Evolutionary conservation across 2,113 vertebrate species (phyloP), one percentile per base, ranked within the genome.

Genomic region (Potamarius usumacintae): DNA sequence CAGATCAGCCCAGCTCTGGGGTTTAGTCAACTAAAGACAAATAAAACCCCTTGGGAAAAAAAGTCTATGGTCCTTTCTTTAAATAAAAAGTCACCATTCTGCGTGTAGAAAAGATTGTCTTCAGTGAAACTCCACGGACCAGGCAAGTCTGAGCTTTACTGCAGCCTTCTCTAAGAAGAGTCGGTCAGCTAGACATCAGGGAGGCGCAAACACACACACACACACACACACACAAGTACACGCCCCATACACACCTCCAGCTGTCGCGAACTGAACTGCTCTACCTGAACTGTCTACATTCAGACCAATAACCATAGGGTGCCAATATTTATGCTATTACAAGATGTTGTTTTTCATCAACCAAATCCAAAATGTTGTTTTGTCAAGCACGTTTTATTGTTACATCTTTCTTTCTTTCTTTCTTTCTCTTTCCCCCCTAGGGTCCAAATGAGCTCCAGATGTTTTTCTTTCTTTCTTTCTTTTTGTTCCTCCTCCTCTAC

Each of bases 391-490:
- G 20, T 86, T 89, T 88, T 89, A 89, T 85, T 62, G 63, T 84
- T 18, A 60, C 63, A 22, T 89, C 67, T 57, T 58, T 89, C 55
- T 50, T 77, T 82, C 78, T 48, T 48, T 65, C 82, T 85, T 78
- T 91, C 90, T 57, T 18, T 42, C 7, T 42, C 30, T 55, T 52
- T 84, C 60, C 22, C 71, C 83, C 78, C 86, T 58, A 84, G 83
- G 86, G 50, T 90, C 88, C 88, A 94, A 95, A 95, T 95, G 88
- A 94, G 90, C 87, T 94, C 94, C 95, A 96, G 95, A 95, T 96
- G 95, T 92, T 88, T 90, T 84, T 74, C 62, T 60, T 89, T 71
- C 67, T 71, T 88, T 62, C 72, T 62, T 65, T 48, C 79, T 81
- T 83, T 42, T 57, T 69, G 92, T 92, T 86, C 60, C 85, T 87